Evolutionary conservation across 2,888 invertebrate species (phyloP).

Genomic region (Adelphocoris suturalis): DNA sequence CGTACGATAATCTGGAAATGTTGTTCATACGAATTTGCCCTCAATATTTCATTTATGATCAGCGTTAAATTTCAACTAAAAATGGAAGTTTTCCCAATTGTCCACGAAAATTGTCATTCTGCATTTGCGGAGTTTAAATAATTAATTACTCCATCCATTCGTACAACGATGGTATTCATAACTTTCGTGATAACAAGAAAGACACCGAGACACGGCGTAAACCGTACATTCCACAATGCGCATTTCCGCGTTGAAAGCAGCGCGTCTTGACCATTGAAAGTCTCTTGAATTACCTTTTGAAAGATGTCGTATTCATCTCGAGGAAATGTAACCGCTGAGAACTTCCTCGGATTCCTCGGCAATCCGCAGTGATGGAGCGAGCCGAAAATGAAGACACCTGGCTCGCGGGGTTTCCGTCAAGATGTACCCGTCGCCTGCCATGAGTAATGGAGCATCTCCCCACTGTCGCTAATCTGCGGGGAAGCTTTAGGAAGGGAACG

Average conservation of each 20-base stretch:
- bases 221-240: background rate
- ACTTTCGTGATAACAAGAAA: too few species aligned
- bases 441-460: conserved; percentile 42
- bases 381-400: conserved; percentile 38
- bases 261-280: background rate
- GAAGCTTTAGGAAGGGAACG: background rate
- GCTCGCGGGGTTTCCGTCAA: conserved; percentile 26
- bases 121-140: too few species aligned
- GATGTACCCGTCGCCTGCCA: background rate
- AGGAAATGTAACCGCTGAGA: background rate
- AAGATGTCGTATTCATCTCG: too few species aligned
- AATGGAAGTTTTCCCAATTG: too few species aligned
- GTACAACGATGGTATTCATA: too few species aligned
- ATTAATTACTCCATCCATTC: too few species aligned
- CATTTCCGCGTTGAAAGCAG: background rate
- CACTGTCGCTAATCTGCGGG: conserved; percentile 43
- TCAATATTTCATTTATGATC: too few species aligned
- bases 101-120: too few species aligned
- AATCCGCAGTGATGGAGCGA: conserved; percentile 2
- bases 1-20: too few species aligned
- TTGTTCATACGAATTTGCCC: too few species aligned
- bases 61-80: too few species aligned
- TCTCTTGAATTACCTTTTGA: background rate
- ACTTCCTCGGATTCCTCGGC: background rate
- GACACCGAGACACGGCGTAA: too few species aligned